phyloP scores from a whole-genome alignment of 1,140 invertebrate genomes.

The Hycleus cichorii region DNA sequence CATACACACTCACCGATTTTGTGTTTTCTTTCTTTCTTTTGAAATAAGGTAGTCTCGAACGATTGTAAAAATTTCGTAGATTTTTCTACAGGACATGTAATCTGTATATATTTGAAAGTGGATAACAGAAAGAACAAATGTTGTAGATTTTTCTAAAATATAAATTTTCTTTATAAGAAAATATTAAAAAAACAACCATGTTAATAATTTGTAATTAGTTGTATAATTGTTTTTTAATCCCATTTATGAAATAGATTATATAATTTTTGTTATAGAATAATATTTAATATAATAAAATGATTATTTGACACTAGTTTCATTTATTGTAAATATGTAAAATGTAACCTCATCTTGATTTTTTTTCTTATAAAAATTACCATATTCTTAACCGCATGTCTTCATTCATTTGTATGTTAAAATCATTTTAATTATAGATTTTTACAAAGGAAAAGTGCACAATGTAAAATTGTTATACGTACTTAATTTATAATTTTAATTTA shows the following conservation, averaged over 20 bases:
- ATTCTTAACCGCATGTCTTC: conserved; percentile 3
- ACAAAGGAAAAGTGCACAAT: not conserved
- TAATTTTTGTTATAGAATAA: conserved; percentile 42
- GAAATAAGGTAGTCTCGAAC: conserved; percentile 6
- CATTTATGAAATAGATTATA: conserved; percentile 37
- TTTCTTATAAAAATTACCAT: conserved; percentile 26
- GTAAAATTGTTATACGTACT: conserved; percentile 12
- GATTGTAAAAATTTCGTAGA: conserved; percentile 23
- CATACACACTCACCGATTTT: too few relatives aligned
- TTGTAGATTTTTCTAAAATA: conserved; percentile 37
- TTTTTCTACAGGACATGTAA: conserved; percentile 26
- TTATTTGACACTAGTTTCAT: conserved; percentile 31
- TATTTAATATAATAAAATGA: conserved; percentile 39
- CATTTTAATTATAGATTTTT: not conserved
- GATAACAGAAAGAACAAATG: conserved; percentile 20
- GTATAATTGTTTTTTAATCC: conserved; percentile 39
- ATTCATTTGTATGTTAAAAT: not conserved
- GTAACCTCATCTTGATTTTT: conserved; percentile 29
- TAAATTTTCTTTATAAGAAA: conserved; percentile 39
- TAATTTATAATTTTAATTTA: conserved; percentile 7
- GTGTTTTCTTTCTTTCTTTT: conserved; percentile 4
- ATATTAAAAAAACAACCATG: conserved; percentile 32
- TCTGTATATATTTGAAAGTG: too few relatives aligned
- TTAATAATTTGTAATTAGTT: conserved; percentile 40
- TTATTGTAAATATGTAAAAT: conserved; percentile 21